Base-by-base conservation (phyloP, 2,797 vertebrate genomes). In the Caiman crocodilus region DNA sequence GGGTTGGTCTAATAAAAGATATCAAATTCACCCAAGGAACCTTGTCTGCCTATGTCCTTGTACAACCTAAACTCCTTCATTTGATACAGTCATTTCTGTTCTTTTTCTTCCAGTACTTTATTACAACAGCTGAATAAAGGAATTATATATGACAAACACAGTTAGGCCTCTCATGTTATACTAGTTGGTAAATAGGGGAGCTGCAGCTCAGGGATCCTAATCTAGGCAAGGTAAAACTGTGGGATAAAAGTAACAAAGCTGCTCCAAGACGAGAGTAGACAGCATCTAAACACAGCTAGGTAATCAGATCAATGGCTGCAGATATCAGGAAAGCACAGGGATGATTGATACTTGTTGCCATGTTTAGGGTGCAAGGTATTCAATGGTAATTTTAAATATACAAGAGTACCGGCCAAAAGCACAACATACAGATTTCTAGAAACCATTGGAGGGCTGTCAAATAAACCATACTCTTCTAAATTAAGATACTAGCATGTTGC, bases 181-280 rank as follows among this genome's bases (percentile, higher is more conserved):
- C 16, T 67, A 16, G 6, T 12, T 59, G 30, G 4, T 2, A 2
- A 58, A 61, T 3, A 35, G 1, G 71, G 23, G 71, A 79, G 20
- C 55, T 75, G 30, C 20, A 80, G 25, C 20, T 16, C 28, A 76
- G 63, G 67, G 50, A 8, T 50, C 0, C 14, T n/a, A 75, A 20
- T 2, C n/a, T 10, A 2, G 15, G 76, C 6, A 20, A 14, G 3
- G 30, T 25, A 28, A 82, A 74, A 2, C 20, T 3, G 1, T 1
- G 0, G 4, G 0, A n/a, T 63, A 32, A 50, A 74, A 57, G 77
- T 50, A 14, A 28, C 12, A 10, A 4, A 71, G 9, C n/a, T 30
- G 16, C 10, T 17, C 65, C 13, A 32, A 13, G 42, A 35, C 35
- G 14, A 35, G 30, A 71, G 12, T 71, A 25, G 42, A 73, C 25